Conservation (phyloP, 2,797 vertebrate genomes). For the Dermochelys coriacea region DNA sequence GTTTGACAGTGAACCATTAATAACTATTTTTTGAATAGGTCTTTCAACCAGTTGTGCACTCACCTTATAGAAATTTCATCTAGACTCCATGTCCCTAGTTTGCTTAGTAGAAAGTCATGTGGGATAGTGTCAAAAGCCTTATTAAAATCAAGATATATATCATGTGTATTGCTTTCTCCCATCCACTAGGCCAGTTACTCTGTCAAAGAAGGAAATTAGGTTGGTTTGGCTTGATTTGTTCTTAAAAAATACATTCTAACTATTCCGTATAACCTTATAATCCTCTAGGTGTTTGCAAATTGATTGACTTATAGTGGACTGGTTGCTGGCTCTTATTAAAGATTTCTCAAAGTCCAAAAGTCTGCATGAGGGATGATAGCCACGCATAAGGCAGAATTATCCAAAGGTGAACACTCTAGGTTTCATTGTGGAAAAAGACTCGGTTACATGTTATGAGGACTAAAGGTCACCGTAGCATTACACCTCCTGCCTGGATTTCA, state of each 20-base stretch:
- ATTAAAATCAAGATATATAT: background rate
- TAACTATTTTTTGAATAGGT: background rate
- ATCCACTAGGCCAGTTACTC: background rate
- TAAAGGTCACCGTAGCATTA: background rate
- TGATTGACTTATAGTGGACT: background rate
- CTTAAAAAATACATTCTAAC: background rate
- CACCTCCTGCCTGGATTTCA: constrained; percentile 12
- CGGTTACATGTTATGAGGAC: background rate
- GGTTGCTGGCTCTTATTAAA: background rate
- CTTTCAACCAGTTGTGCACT: background rate
- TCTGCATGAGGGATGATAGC: constrained; percentile 16
- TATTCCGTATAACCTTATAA: background rate
- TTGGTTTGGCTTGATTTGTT: background rate
- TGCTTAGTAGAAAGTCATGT: background rate
- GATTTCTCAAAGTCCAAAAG: constrained; percentile 26
- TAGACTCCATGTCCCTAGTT: background rate
- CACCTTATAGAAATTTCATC: background rate
- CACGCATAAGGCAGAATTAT: background rate
- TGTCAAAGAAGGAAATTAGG: background rate
- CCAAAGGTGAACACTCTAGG: constrained; percentile 24
- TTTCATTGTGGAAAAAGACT: background rate
- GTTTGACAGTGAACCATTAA: background rate
- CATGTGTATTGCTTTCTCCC: background rate
- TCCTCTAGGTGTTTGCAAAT: background rate
- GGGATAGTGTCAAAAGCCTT: background rate